phyloP scores from a whole-genome alignment of 1,140 invertebrate genomes.

The Scaptodrosophila lebanonensis region DNA sequence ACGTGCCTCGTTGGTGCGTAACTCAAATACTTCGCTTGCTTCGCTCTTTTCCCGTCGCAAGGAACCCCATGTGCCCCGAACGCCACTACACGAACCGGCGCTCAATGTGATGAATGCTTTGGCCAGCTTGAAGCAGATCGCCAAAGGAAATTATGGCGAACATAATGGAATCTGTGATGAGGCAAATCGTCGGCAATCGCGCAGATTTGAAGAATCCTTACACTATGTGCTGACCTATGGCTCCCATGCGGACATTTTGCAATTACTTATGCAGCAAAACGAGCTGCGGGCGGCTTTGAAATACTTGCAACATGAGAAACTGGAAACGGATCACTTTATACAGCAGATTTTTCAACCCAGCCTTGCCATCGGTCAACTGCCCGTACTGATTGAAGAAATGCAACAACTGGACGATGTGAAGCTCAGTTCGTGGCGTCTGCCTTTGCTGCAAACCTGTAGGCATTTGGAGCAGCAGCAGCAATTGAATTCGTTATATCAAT shows the following conservation, averaged over 20 bases:
- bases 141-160: slow-evolving; percentile 78
- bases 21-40: slow-evolving; percentile 58
- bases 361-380: slow-evolving; percentile 81
- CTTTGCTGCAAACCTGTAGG: slow-evolving; percentile 82
- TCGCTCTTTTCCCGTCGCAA: slow-evolving; percentile 66
- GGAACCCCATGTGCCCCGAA: slow-evolving; percentile 77
- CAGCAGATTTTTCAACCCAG: slow-evolving; percentile 83
- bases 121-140: slow-evolving; percentile 79
- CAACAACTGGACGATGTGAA: slow-evolving; percentile 79
- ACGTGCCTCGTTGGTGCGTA: slow-evolving; percentile 62
- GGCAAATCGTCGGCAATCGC: slow-evolving; percentile 76
- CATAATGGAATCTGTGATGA: slow-evolving; percentile 51
- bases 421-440: slow-evolving; percentile 82
- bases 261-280: slow-evolving; percentile 83
- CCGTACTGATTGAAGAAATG: slow-evolving; percentile 81
- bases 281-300: slow-evolving; percentile 80
- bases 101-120: slow-evolving; percentile 80
- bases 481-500: slow-evolving; percentile 82
- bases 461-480: slow-evolving; percentile 82
- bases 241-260: slow-evolving; percentile 82
- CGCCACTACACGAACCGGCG: slow-evolving; percentile 79
- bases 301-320: slow-evolving; percentile 82
- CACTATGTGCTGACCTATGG: slow-evolving; percentile 86
- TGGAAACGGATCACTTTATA: slow-evolving; percentile 83
- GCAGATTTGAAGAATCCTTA: slow-evolving; percentile 84